Evolutionary conservation across 2,797 vertebrate species (phyloP).

Genomic region (Acanthopagrus latus): DNA sequence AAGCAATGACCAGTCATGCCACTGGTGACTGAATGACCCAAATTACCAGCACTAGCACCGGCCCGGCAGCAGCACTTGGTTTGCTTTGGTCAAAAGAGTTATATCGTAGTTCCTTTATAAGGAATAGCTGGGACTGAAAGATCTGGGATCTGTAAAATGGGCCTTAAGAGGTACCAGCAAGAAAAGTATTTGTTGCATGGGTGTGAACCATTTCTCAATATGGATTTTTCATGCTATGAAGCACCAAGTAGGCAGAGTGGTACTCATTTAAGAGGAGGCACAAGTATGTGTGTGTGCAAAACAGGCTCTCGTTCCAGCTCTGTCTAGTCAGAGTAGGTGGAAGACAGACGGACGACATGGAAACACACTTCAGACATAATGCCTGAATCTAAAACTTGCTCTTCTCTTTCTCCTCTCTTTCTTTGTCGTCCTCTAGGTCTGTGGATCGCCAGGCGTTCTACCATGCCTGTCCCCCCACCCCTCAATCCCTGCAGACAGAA

Average conservation of each 20-base stretch:
- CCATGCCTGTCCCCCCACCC: constrained; percentile 87
- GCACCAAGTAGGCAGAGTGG: constrained; percentile 50
- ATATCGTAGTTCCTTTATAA: no score
- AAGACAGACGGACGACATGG: constrained; percentile 41
- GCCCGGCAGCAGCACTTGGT: no score
- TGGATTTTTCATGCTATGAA: constrained; percentile 17
- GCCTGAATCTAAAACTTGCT: constrained; percentile 8
- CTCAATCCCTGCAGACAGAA: constrained; percentile 76
- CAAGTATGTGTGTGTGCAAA: constrained; percentile 25
- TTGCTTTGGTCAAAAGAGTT: no score
- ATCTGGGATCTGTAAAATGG: no score
- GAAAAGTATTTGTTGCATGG: constrained; percentile 6
- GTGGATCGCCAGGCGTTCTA: constrained; percentile 86
- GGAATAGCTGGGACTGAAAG: no score
- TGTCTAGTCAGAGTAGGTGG: constrained; percentile 64
- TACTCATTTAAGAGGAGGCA: constrained; percentile 51
- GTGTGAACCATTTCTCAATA: constrained; percentile 17
- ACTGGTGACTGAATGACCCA: no score
- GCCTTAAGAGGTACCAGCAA: neutral
- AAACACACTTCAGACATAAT: constrained; percentile 46
- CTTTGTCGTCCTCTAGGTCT: constrained; percentile 78
- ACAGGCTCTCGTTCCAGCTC: constrained; percentile 24
- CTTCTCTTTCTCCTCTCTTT: neutral
- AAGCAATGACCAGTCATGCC: no score
- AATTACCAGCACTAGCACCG: no score